Evolutionary conservation across 2,113 vertebrate genomes (phyloP), one percentile per base, ranked within the genome.

Genomic region (Orthochromis malagaraziensis): DNA sequence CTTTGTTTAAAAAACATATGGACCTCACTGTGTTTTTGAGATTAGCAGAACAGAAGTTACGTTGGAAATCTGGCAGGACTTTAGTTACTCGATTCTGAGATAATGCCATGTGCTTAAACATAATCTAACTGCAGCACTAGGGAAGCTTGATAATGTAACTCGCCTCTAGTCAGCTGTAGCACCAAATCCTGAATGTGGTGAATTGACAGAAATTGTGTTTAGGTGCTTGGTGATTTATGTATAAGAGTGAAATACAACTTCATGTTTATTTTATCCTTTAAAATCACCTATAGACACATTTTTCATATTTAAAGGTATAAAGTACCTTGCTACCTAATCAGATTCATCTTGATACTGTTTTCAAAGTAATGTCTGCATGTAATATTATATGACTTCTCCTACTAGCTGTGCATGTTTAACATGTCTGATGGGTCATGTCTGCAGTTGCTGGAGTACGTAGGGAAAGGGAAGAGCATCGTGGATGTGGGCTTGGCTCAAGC

Each of bases 401-500:
- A 13, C 45, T 77, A 77, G 45, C 29, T 77, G 26, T 77, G 11
- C 17, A 51, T 77, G 26, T 54, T 24, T 35, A 35, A 24, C 77
- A 38, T 80, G 12, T 80, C 14, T 13, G 29, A 40, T 55, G 54
- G 5, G 12, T 60, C 91, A 95, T 63, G 54, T 87, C 45, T 45
- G 16, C 87, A 89, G 96, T 90, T 96, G 87, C 94, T 97, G 93
- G 97, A 99, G 93, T 99, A 99, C 63, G 86, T 96, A 63, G 98
- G 98, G 11, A 98, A 97, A 93, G 98, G 98, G 83, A 98, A 98
- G 95, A 97, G 97, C 95, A 98, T 98, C 6, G 96, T 98, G 84
- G 98, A 99, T 4, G 98, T 99, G 85, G 98, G 98, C 42, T 95
- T 99, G 92, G 98, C 98, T 75, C 98, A 98, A 93, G 97, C 98